phyloP scores from a whole-genome alignment of 2,888 invertebrate genomes.

The Thysanoteuthis rhombus region DNA sequence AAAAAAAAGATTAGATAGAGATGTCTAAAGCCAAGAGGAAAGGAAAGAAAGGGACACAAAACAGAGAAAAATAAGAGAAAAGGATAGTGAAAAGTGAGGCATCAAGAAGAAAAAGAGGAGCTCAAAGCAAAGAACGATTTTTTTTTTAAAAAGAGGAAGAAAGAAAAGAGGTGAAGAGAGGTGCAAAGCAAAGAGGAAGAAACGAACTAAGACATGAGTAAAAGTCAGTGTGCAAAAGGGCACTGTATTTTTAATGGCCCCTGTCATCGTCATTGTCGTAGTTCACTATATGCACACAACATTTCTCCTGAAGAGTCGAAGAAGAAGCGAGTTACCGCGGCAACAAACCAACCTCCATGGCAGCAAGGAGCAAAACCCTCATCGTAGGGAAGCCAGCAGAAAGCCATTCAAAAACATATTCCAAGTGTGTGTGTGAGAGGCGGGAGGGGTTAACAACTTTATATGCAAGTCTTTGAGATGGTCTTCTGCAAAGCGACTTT shows the following conservation, averaged over 20 bases:
- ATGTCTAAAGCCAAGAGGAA: neutral
- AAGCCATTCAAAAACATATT: neutral
- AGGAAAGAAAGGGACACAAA: neutral
- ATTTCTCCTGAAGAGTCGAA: neutral
- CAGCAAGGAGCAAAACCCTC: constrained; percentile 12
- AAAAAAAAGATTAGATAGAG: neutral
- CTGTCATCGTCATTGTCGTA: no score
- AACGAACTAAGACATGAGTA: neutral
- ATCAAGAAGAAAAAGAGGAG: neutral
- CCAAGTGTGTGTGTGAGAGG: no score
- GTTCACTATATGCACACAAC: neutral
- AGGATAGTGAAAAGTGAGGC: neutral
- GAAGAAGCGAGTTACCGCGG: neutral
- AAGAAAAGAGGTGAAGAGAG: no score
- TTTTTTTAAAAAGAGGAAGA: no score
- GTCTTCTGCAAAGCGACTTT: no score
- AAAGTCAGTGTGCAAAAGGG: neutral
- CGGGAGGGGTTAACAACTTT: no score
- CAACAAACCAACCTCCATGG: constrained; percentile 12
- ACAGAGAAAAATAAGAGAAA: neutral
- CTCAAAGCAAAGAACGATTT: neutral
- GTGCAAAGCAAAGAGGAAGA: no score
- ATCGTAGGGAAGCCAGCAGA: neutral
- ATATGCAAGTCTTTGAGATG: no score
- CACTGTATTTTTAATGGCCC: neutral